Base-by-base conservation (phyloP, 1,140 invertebrate genomes). In the Cotesia chilonis region DNA sequence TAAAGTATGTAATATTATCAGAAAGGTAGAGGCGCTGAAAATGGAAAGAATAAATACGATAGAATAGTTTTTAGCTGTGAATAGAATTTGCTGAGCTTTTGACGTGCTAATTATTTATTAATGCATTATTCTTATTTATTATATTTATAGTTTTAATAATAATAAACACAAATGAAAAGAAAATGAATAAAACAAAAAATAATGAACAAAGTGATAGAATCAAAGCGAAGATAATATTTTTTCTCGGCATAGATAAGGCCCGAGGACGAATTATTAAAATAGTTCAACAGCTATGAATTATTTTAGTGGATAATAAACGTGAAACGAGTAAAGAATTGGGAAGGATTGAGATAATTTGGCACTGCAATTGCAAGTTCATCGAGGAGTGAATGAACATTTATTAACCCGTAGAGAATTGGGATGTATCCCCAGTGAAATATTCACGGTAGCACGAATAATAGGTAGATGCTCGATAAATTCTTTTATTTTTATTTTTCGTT, bases 361-460 rank as follows among this genome's bases (percentile, higher is more conserved):
- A 54, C 51, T 10, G 52, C 63, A 66, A 54, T 71, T 65, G 64
- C 52, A 72, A 38, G 63, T 72, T 72, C 63, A 72, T 72, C 37
- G 70, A 72, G 70, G 52, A 72, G 70, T 72, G 70, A 72, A 72
- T 72, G 61, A 72, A 67, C 70, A 72, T 72, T 47, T 55, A 72
- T 67, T 72, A 67, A 72, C 14, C 63, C 70, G 14, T 14, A 28
- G 70, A 36, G 64, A 66, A 66, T 67, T 54, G 51, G 52, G 57
- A 72, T 67, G 52, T 67, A 54, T 67, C 70, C 54, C 70, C 38
- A 17, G 61, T 72, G 37, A 67, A 60, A 72, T 71, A 71, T 71
- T 41, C 52, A 71, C 20, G 37, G 35, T 41, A 41, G 17, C 20
- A 0, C 54, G 36, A 55, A 55, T 14, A 55, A 35, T 10, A 14